Evolutionary conservation across 2,113 vertebrate species (phyloP), one percentile per base, ranked within the genome.

Genomic region (Hipposideros armiger): DNA sequence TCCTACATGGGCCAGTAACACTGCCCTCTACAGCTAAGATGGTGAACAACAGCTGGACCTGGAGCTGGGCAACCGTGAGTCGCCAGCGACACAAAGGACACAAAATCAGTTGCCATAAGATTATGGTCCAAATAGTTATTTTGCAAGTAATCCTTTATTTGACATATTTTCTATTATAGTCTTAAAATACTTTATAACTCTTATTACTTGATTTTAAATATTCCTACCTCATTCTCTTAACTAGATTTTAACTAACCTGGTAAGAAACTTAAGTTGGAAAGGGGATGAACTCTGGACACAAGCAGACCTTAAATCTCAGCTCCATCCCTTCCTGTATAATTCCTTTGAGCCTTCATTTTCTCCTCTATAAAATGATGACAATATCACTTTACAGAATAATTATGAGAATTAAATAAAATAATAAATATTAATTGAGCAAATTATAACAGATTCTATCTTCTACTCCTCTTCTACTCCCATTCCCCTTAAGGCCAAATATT

Each of bases 131-230:
- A 78, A 77, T 2, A 67, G 0, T 81, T 56, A 92, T 13, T 95
- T 93, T 85, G 16, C 58, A 95, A 89, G 87, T 88, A 81, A 76
- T 73, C 62, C 50, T 85, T 58, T 93, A 87, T 47, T 62, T 95
- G 62, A 56, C 42, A 17, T 47, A 54, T 93, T 91, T 95, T 95
- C 50, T 66, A 40, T 66, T 93, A 76, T 5, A 95, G 42, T 80
- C 70, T 85, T 64, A 87, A 91, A 77, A 87, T 70, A 95, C 36
- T 87, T 82, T 64, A 50, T 36, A 90, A n/a, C 5, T 66, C 36
- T 92, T 76, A 7, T 45, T 78, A 78, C 80, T 72, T 90, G 32
- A 87, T 24, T 91, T 93, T 52, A 85, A 86, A 81, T 90, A 94
- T 58, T 81, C 11, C 73, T 95, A 45, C 67, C 56, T 92, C 36